phyloP scores from a whole-genome alignment of 92 coral and sea anemone genomes.

The Heteractis magnifica region DNA sequence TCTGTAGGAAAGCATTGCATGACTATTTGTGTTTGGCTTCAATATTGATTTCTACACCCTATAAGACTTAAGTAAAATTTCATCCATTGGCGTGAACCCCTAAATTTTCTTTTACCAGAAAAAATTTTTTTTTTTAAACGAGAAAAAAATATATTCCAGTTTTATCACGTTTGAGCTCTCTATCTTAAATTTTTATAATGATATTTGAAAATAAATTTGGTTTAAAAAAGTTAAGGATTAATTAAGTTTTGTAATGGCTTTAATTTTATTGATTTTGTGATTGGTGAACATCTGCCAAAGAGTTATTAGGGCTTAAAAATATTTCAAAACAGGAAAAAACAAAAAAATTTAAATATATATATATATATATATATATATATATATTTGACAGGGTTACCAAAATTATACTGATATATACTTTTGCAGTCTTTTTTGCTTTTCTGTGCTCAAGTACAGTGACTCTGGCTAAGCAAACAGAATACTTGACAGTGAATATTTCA shows the following conservation, averaged over 20 bases:
- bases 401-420: neutral
- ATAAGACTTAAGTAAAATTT: too few species aligned
- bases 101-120: neutral
- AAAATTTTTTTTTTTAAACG: neutral
- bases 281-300: neutral
- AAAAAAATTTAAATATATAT: neutral
- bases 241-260: neutral
- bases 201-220: neutral
- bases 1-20: neutral
- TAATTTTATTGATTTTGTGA: neutral
- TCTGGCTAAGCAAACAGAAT: neutral
- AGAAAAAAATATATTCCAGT: neutral
- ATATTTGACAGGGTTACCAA: neutral
- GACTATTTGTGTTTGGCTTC: neutral
- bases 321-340: neutral
- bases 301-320: neutral
- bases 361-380: neutral
- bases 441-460: neutral
- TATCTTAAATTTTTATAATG: neutral
- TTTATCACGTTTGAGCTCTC: neutral
- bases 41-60: neutral
- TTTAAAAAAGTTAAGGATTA: neutral
- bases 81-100: neutral
- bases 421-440: neutral
- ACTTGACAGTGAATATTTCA: neutral